Conservation (phyloP, 1,140 invertebrate species). For the Venustaconcha ellipsiformis region DNA sequence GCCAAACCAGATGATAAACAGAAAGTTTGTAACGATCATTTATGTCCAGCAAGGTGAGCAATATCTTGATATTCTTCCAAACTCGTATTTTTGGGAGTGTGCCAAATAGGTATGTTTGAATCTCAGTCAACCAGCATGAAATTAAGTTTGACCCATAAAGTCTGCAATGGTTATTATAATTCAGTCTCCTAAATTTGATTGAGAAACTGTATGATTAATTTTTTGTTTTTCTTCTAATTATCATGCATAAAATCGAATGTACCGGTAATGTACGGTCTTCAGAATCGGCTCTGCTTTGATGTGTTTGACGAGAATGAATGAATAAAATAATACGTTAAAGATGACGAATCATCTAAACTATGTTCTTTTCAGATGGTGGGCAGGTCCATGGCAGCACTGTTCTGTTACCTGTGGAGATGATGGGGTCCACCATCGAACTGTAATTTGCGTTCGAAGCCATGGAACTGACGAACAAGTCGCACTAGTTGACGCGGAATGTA, state of each 20-base stretch:
- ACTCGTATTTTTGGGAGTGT: background rate
- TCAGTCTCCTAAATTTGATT: background rate
- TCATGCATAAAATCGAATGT: background rate
- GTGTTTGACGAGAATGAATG: too few species aligned
- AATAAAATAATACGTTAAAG: too few species aligned
- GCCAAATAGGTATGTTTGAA: background rate
- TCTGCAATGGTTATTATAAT: background rate
- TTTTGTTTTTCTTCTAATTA: background rate
- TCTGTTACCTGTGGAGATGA: slow-evolving; percentile 79
- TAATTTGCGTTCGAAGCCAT: slow-evolving; percentile 78
- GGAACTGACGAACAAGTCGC: slow-evolving; percentile 77
- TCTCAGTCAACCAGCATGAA: too few species aligned
- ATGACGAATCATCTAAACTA: background rate
- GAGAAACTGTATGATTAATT: background rate
- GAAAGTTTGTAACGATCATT: slow-evolving; percentile 77
- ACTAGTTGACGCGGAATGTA: slow-evolving; percentile 78
- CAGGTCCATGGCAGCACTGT: slow-evolving; percentile 86
- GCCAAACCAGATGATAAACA: slow-evolving; percentile 75
- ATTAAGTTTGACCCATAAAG: background rate
- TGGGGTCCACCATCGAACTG: slow-evolving; percentile 75
- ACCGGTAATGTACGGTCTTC: too few species aligned
- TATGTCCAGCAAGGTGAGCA: slow-evolving; percentile 78
- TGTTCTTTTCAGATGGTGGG: slow-evolving; percentile 77
- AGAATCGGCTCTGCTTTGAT: too few species aligned
- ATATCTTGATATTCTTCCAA: background rate